phyloP scores from a whole-genome alignment of 2,113 vertebrate species.

The Paralichthys olivaceus region DNA sequence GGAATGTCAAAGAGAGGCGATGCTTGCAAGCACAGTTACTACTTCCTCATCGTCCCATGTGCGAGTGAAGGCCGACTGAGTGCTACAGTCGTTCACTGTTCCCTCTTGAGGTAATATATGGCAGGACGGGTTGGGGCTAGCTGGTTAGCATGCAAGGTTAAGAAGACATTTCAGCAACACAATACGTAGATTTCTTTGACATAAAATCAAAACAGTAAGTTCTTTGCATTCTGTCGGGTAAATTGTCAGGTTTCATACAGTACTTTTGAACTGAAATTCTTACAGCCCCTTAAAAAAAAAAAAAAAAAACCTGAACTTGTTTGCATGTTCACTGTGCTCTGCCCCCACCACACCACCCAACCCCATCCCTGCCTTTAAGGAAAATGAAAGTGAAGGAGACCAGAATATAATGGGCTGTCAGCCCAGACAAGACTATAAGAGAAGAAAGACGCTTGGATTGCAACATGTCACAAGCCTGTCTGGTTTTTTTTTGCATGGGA shows the following conservation, averaged over 20 bases:
- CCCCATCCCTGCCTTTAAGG: conserved; percentile 32
- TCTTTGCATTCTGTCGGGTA: background rate
- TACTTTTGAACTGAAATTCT: background rate
- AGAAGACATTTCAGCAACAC: background rate
- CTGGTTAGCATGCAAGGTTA: background rate
- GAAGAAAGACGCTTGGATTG: conserved; percentile 9
- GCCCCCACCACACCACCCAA: background rate
- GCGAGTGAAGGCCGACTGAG: background rate
- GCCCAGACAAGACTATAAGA: conserved; percentile 51
- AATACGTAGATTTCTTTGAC: background rate
- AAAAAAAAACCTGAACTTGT: too few species aligned
- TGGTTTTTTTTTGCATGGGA: conserved; percentile 45
- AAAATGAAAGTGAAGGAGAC: conserved; percentile 51
- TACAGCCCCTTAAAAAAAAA: background rate
- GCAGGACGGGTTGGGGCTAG: background rate
- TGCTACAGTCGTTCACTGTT: background rate
- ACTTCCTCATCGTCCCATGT: background rate
- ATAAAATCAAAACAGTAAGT: background rate
- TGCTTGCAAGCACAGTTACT: background rate
- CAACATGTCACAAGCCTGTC: conserved; percentile 19
- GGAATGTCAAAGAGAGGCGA: background rate
- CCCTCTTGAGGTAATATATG: background rate
- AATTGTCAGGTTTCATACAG: background rate
- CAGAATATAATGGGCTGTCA: conserved; percentile 30
- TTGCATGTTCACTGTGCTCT: too few species aligned